These are phyloP conservation scores for Sebastes hubbsi DNA, from an alignment of 2,797 vertebrate genomes.

Conservation along the genomic window DNA sequence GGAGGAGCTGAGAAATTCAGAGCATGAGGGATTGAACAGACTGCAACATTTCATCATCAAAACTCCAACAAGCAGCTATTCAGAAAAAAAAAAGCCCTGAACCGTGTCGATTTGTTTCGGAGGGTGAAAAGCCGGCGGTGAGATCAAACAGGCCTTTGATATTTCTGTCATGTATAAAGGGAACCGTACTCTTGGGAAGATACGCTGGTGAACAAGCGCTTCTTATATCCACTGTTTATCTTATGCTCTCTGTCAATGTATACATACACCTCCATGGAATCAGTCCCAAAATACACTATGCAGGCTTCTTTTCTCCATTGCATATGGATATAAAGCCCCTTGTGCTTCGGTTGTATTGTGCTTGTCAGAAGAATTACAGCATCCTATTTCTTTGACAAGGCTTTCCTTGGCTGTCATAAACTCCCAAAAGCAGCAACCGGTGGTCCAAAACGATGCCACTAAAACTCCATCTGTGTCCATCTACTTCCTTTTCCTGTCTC, in stretches of 20 bases:
- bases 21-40: slow-evolving; percentile 55
- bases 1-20: slow-evolving; percentile 53
- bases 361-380: slow-evolving; percentile 26
- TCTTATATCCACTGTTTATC: slow-evolving; percentile 69
- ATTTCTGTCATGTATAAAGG: slow-evolving; percentile 72
- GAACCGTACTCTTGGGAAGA: slow-evolving; percentile 56
- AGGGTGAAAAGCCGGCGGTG: slow-evolving; percentile 61
- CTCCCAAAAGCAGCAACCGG: slow-evolving; percentile 3
- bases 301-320: slow-evolving; percentile 11
- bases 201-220: slow-evolving; percentile 41
- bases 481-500: not conserved
- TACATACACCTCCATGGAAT: slow-evolving; percentile 46
- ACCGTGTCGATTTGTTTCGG: slow-evolving; percentile 73
- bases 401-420: slow-evolving; percentile 23
- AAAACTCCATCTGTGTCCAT: slow-evolving; percentile 23
- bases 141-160: slow-evolving; percentile 80
- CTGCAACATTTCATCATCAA: slow-evolving; percentile 77
- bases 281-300: slow-evolving; percentile 32
- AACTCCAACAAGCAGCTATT: slow-evolving; percentile 68
- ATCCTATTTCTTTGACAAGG: slow-evolving; percentile 31
- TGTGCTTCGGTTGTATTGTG: slow-evolving; percentile 17
- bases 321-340: slow-evolving; percentile 31
- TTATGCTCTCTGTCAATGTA: slow-evolving; percentile 50
- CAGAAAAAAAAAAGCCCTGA: slow-evolving; percentile 37
- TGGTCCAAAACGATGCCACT: slow-evolving; percentile 8